Evolutionary conservation across 1,140 invertebrate species (phyloP).

Genomic region (Ceratina japonica): DNA sequence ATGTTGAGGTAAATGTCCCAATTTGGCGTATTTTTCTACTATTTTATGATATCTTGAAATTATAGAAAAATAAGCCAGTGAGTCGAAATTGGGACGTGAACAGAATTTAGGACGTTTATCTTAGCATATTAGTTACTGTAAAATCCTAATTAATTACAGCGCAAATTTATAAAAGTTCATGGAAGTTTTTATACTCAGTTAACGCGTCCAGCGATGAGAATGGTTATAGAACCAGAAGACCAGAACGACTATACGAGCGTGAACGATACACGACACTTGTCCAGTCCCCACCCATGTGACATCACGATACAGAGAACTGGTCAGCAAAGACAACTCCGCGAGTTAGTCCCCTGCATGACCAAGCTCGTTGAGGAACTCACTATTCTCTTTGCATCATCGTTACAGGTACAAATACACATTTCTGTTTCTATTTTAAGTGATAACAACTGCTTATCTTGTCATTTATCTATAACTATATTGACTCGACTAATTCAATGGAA

Average conservation of each 20-base stretch:
- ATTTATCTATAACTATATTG: not conserved
- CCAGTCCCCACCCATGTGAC: conserved; percentile 43
- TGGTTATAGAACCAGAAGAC: conserved; percentile 6
- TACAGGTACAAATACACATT: not conserved
- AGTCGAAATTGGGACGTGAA: too few species aligned
- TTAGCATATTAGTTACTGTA: too few species aligned
- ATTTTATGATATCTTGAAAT: too few species aligned
- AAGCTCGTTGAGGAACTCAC: not conserved
- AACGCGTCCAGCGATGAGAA: not conserved
- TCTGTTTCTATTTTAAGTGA: not conserved
- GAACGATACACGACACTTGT: conserved; percentile 34
- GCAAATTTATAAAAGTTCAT: too few species aligned
- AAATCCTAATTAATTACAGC: too few species aligned
- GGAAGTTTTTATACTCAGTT: not conserved
- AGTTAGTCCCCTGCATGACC: conserved; percentile 9
- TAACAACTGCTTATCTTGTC: not conserved
- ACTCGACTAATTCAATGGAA: not conserved
- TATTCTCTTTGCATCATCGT: conserved; percentile 3
- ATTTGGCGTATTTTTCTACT: too few species aligned
- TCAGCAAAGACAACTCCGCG: conserved; percentile 11
- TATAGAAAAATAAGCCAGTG: too few species aligned
- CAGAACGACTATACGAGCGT: conserved; percentile 13
- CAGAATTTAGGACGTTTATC: too few species aligned
- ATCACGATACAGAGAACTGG: conserved; percentile 33
- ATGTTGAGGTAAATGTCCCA: too few species aligned